Percentiles rank a stretch among this genome's conserved stretches.
Conservation (phyloP, 2,888 invertebrate genomes). For the Toxonevra muliebris region DNA sequence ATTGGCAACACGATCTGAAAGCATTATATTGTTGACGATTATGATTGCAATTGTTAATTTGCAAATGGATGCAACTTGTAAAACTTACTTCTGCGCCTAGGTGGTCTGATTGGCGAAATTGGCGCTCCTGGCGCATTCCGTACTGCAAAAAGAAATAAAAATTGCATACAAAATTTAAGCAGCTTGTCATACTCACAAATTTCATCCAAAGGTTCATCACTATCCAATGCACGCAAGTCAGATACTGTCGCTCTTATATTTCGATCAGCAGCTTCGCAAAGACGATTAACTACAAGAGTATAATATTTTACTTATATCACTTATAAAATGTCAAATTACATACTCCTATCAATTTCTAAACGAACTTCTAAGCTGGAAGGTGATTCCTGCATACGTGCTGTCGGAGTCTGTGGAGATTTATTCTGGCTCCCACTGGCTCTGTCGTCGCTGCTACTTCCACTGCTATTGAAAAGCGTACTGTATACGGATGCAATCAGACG, state of each 20-base stretch:
- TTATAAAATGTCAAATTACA: background rate
- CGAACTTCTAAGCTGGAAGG: slow-evolving; percentile 23
- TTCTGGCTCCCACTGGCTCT: no score
- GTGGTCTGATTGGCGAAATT: no score
- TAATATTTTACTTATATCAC: no score
- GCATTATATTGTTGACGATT: no score
- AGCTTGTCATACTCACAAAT: no score
- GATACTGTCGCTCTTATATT: slow-evolving; percentile 31
- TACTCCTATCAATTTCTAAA: slow-evolving; percentile 40
- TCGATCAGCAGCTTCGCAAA: slow-evolving; percentile 36
- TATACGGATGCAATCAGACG: slow-evolving; percentile 38
- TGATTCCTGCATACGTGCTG: background rate
- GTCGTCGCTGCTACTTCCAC: background rate
- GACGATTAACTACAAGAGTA: slow-evolving; percentile 34
- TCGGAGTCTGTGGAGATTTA: background rate
- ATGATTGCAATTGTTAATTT: no score
- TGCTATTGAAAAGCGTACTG: slow-evolving; percentile 23
- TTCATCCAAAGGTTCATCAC: background rate
- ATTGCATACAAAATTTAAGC: no score
- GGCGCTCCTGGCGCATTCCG: no score
- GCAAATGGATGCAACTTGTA: background rate
- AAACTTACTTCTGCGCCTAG: background rate
- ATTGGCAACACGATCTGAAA: no score
- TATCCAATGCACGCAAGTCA: slow-evolving; percentile 20
- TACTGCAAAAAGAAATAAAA: no score